Evolutionary conservation across 2,797 vertebrate species (phyloP).

Genomic region (Spatula clypeata): DNA sequence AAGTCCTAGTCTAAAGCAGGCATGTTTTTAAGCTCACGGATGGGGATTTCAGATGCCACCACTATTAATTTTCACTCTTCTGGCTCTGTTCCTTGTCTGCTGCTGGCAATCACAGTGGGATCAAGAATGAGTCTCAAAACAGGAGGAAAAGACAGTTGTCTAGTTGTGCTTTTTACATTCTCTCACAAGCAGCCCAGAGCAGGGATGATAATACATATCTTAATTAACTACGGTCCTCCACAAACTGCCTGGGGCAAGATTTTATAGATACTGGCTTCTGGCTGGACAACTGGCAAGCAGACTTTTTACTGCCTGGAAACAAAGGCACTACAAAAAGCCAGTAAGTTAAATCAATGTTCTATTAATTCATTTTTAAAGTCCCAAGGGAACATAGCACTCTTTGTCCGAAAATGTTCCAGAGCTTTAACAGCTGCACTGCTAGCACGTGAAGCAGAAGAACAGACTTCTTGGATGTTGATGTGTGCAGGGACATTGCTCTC

Average conservation of each 20-base stretch:
- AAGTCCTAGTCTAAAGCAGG: not conserved
- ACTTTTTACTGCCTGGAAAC: constrained; percentile 67
- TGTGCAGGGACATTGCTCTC: not conserved
- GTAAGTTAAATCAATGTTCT: constrained; percentile 60
- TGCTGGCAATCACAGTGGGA: constrained; percentile 69
- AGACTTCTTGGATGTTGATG: not conserved
- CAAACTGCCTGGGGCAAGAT: constrained; percentile 43
- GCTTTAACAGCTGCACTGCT: constrained; percentile 47
- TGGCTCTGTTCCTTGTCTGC: constrained; percentile 64
- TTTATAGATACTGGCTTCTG: constrained; percentile 52
- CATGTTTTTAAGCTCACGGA: constrained; percentile 25
- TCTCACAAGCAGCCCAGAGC: constrained; percentile 36
- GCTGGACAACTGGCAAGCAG: constrained; percentile 65
- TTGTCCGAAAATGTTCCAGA: constrained; percentile 53
- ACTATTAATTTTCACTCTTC: constrained; percentile 69
- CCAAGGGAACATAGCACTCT: constrained; percentile 19
- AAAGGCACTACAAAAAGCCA: constrained; percentile 54
- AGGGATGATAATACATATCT: constrained; percentile 50
- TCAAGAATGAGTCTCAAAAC: constrained; percentile 62
- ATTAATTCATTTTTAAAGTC: constrained; percentile 68
- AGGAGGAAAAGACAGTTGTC: constrained; percentile 59
- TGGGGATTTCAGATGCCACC: constrained; percentile 46
- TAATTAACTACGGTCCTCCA: constrained; percentile 61
- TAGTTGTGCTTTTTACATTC: constrained; percentile 62
- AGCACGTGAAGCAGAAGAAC: not conserved